Conservation (phyloP, 1,140 invertebrate species). For the Caerostris darwini region DNA sequence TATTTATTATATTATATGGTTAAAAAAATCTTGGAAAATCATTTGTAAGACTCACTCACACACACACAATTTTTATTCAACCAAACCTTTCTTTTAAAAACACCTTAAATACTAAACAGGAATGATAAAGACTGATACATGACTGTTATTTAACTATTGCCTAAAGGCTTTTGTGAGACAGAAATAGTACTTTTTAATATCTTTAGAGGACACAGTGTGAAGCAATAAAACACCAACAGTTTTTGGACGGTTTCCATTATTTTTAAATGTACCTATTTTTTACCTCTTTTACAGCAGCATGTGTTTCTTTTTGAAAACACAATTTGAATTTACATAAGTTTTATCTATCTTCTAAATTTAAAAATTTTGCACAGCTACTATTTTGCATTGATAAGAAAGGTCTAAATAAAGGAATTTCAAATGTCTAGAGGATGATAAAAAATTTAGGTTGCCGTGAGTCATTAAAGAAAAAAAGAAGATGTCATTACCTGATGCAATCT, state of each 20-base stretch:
- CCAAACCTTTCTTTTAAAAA: no score
- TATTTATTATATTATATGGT: no score
- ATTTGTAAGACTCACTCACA: no score
- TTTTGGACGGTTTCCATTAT: background rate
- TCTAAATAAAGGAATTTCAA: background rate
- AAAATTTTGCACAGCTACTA: background rate
- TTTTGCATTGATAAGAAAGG: background rate
- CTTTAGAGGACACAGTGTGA: background rate
- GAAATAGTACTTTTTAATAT: background rate
- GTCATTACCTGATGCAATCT: constrained; percentile 70
- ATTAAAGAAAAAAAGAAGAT: no score
- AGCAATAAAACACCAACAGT: background rate
- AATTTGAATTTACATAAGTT: background rate
- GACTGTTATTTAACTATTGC: background rate
- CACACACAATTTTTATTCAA: no score
- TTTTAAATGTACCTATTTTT: background rate
- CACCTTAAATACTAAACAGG: no score
- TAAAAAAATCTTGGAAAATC: no score
- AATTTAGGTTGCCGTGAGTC: background rate
- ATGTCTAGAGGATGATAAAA: background rate
- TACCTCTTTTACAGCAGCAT: background rate
- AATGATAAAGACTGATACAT: no score
- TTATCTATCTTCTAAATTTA: background rate
- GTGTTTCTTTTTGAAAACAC: background rate
- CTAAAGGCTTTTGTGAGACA: background rate